phyloP scores from a whole-genome alignment of 2,113 vertebrate genomes.

The Cinclus cinclus region DNA sequence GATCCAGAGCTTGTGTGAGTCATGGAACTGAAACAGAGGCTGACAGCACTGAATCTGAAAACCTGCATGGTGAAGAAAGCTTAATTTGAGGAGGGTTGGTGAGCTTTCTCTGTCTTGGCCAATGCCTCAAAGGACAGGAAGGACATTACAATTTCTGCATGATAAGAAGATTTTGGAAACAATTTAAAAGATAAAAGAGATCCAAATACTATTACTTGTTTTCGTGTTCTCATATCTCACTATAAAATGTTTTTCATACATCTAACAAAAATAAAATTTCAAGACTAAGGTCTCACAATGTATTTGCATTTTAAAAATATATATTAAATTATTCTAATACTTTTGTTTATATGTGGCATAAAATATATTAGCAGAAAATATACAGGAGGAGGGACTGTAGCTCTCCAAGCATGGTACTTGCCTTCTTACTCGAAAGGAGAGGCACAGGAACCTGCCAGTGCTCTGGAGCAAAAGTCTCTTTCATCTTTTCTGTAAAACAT shows the following conservation, averaged over 20 bases:
- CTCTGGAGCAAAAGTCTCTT: neutral
- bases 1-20: neutral
- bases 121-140: neutral
- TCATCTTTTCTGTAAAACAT: neutral
- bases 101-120: neutral
- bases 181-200: neutral
- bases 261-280: neutral
- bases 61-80: neutral
- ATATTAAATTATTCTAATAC: conserved; percentile 20
- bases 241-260: neutral
- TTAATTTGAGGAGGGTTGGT: neutral
- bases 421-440: neutral
- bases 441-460: neutral
- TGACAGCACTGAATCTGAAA: neutral
- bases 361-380: conserved; percentile 32
- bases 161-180: neutral
- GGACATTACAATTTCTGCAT: neutral
- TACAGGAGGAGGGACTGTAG: neutral
- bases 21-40: neutral
- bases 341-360: neutral
- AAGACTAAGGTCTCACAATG: neutral
- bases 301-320: conserved; percentile 7
- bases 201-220: neutral
- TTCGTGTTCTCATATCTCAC: neutral
- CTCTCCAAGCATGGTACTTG: neutral